Evolutionary conservation across 2,113 vertebrate species (phyloP).

Genomic region (Crotalus viridis): DNA sequence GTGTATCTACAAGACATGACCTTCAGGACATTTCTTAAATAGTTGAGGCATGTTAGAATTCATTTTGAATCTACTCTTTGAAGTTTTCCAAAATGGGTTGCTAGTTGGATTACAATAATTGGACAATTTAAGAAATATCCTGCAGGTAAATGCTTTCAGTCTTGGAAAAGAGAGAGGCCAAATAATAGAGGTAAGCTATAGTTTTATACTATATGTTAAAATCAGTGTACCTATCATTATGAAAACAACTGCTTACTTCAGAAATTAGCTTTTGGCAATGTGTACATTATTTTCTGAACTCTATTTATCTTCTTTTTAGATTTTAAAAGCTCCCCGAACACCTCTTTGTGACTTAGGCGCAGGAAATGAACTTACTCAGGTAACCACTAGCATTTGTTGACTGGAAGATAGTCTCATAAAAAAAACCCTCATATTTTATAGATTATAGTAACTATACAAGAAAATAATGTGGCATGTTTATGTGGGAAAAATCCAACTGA

Average conservation of each 20-base stretch:
- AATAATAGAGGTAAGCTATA: not conserved
- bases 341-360: constrained; percentile 70
- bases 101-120: not conserved
- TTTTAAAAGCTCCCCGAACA: constrained; percentile 74
- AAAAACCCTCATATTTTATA: not conserved
- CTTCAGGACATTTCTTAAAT: not conserved
- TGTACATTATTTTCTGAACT: constrained; percentile 36
- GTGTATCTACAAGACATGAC: not conserved
- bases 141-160: not conserved
- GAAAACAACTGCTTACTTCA: not conserved
- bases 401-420: accelerated
- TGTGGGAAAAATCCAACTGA: not conserved
- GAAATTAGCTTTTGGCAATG: not conserved
- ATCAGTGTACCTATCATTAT: not conserved
- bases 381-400: constrained; percentile 24
- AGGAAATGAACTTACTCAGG: constrained; percentile 71
- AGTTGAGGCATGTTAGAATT: not conserved
- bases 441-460: not conserved
- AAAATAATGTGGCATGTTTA: not conserved
- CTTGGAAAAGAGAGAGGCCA: not conserved
- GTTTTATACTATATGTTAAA: not conserved
- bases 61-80: not conserved
- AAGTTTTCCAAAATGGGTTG: not conserved
- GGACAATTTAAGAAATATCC: not conserved
- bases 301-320: constrained; percentile 52